Percentiles rank a stretch among this genome's conserved stretches.
Evolutionary conservation across 2,888 invertebrate genomes (phyloP).

Genomic region (Arrhopalites spinosus): DNA sequence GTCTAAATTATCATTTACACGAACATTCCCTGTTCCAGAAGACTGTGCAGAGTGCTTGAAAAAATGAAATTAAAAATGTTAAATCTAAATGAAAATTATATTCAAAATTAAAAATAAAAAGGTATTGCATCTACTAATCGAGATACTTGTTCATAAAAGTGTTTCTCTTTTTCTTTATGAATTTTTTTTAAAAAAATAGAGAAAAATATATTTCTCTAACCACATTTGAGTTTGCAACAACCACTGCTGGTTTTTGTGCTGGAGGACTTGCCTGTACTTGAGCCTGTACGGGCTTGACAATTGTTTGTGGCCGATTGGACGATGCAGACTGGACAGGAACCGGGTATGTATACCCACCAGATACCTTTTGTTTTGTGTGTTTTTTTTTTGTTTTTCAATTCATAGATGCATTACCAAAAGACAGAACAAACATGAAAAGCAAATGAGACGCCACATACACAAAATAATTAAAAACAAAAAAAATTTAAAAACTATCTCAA

Average conservation of each 20-base stretch:
- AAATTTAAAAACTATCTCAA: neutral
- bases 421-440: neutral
- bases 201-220: neutral
- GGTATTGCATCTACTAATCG: neutral
- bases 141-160: neutral
- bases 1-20: neutral
- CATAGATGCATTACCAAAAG: neutral
- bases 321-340: slow-evolving; percentile 2
- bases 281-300: slow-evolving; percentile 1
- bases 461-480: neutral
- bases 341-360: slow-evolving; percentile 22
- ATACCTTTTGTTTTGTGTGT: too few species aligned
- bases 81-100: neutral
- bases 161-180: neutral
- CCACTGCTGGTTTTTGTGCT: neutral
- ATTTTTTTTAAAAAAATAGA: neutral
- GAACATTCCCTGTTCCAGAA: neutral
- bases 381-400: too few species aligned
- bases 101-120: neutral
- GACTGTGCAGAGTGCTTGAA: neutral
- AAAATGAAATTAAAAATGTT: neutral
- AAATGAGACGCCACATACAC: neutral
- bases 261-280: neutral
- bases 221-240: neutral
- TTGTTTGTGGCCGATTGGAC: slow-evolving; percentile 1